Conservation (phyloP, 2,113 vertebrate genomes). For the Phaethon lepturus region DNA sequence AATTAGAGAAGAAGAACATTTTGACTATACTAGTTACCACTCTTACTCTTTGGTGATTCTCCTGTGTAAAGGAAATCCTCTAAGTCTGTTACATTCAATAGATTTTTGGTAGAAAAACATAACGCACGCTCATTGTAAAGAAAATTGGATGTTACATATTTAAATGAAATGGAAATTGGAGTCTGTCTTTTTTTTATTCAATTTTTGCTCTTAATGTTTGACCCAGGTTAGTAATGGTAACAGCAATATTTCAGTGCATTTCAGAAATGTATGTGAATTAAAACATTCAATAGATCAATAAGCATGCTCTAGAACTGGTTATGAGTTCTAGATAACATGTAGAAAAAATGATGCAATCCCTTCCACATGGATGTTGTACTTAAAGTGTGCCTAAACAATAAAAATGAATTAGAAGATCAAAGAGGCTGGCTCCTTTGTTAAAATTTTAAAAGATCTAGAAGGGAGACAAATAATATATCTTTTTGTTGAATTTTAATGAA, state of each 20-base stretch:
- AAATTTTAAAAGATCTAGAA: neutral
- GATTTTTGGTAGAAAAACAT: neutral
- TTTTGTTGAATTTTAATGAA: neutral
- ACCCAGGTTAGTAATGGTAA: neutral
- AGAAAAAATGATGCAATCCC: neutral
- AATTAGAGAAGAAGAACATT: neutral
- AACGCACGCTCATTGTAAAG: neutral
- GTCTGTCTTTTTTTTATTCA: neutral
- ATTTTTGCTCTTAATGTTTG: neutral
- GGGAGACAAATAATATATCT: neutral
- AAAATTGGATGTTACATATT: neutral
- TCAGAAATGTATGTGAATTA: neutral
- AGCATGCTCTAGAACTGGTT: neutral
- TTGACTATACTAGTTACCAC: neutral
- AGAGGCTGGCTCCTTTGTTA: neutral
- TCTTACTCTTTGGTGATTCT: neutral
- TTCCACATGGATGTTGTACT: neutral
- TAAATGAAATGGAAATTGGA: neutral
- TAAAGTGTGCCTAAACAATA: neutral
- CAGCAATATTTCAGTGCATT: neutral
- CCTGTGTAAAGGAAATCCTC: neutral
- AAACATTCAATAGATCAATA: neutral
- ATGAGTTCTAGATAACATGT: neutral
- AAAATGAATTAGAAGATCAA: neutral
- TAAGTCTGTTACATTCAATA: neutral